phyloP scores from a whole-genome alignment of 2,888 invertebrate genomes.

The Watsonalla cultraria region DNA sequence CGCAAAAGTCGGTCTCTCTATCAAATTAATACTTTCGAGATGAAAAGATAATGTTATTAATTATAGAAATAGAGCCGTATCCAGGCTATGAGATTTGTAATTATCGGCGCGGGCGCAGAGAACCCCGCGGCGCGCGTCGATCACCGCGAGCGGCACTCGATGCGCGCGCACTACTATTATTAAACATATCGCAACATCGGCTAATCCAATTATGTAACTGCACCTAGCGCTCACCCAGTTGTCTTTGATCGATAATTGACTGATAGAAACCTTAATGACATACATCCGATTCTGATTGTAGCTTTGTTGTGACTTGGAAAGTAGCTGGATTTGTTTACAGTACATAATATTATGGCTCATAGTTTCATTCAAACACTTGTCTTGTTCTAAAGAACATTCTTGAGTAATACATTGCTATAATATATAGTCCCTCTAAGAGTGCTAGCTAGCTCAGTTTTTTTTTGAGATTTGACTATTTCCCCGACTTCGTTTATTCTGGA shows the following conservation, averaged over 20 bases:
- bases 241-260: conserved; percentile 57
- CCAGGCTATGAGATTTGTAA: conserved; percentile 37
- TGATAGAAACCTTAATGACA: conserved; percentile 42
- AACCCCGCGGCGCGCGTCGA: conserved; percentile 69
- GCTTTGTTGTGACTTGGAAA: conserved; percentile 12
- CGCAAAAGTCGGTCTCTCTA: not conserved
- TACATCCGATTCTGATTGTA: conserved; percentile 16
- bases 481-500: too few species aligned
- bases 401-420: too few species aligned
- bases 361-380: too few species aligned
- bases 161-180: conserved; percentile 67
- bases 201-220: conserved; percentile 73
- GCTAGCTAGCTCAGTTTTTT: too few species aligned
- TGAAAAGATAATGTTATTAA: not conserved
- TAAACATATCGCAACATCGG: conserved; percentile 54
- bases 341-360: not conserved
- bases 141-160: conserved; percentile 36
- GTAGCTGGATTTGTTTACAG: not conserved
- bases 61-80: conserved; percentile 24
- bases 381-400: too few species aligned
- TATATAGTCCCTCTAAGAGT: too few species aligned
- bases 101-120: conserved; percentile 54
- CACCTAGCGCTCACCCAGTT: conserved; percentile 41
- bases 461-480: too few species aligned
- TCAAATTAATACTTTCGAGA: not conserved